Evolutionary conservation across 2,888 invertebrate species (phyloP), one percentile per base, ranked within the genome.

Genomic region (Drosophila flavopinicola): DNA sequence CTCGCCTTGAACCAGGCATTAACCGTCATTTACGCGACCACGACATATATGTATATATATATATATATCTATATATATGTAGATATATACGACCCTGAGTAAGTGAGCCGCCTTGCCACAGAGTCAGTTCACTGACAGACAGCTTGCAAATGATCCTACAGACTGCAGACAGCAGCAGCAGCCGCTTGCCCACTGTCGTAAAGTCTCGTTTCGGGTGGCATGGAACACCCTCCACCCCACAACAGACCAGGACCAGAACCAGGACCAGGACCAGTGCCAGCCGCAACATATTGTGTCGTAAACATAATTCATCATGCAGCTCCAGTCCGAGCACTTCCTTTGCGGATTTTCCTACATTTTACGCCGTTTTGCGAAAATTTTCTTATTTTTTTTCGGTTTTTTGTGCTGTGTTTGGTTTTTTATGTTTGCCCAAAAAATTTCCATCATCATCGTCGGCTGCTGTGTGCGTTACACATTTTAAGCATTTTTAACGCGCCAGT

Each of bases 401-500:
- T 29, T 42, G 10, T 42, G 2, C 5, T 33, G 3, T 33, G 48
- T 56, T 45, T 51, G 47, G 48, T 37, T 56, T 60, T 51, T 35
- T 39, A 35, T 68, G 61, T 69, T 77, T 71, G 56, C 51, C 56
- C 66, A 52, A 71, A 69, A 71, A 78, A 75, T 75, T 70, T 78
- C 64, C 69, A 77, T 76, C 77, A 79, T 75, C 69, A 73, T 72
- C 68, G 53, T 54, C 17, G 42, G 47, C 37, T 42, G 69, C 42
- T 51, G 51, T 63, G n/a, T 66, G 68, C 77, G 83, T 77, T 79
- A 85, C 78, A 83, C 83, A 83, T 79, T 85, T 83, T 83, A 85
- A 85, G 80, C 83, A 78, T 78, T 84, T 87, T 78, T 86, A 87
- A 82, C 79, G 79, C 85, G 78, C 76, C 88, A 88, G 88, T 87